A percentile compares a stretch with the other conserved stretches of the same genome.
Conservation (phyloP, 2,888 invertebrate species). For the Dolichopus griseipennis region DNA sequence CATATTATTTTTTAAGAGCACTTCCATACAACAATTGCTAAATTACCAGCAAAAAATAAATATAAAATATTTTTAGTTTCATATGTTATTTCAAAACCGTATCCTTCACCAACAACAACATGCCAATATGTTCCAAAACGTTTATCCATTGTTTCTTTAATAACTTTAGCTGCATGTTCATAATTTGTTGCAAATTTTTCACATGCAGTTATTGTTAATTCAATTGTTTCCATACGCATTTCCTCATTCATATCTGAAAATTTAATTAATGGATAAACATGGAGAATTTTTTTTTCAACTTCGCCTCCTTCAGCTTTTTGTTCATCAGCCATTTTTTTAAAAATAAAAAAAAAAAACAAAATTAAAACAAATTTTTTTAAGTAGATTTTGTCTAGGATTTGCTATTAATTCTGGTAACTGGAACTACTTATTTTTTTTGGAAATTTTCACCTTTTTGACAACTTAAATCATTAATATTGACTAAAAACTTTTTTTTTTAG, state of each 20-base stretch:
- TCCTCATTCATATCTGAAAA: constrained; percentile 91
- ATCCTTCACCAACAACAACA: constrained; percentile 92
- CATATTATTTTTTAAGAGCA: constrained; percentile 50
- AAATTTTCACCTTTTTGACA: no score
- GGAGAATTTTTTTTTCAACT: constrained; percentile 57
- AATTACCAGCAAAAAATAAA: constrained; percentile 85
- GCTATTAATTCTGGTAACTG: no score
- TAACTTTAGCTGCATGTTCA: constrained; percentile 77
- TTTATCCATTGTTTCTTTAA: constrained; percentile 92
- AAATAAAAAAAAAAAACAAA: no score
- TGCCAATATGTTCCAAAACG: constrained; percentile 93
- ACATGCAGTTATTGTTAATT: constrained; percentile 84
- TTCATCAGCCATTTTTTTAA: background rate
- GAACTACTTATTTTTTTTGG: no score
- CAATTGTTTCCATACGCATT: constrained; percentile 82
- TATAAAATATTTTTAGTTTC: constrained; percentile 81
- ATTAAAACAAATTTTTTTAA: no score
- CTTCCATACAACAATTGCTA: constrained; percentile 84
- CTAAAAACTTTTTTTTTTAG: no score
- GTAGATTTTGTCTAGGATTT: no score
- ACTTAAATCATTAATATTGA: no score
- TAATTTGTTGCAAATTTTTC: constrained; percentile 84
- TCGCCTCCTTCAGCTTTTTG: constrained; percentile 26
- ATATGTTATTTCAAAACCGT: constrained; percentile 86
- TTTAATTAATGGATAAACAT: constrained; percentile 70